Percentiles rank a stretch among this genome's conserved stretches.
Evolutionary conservation across 92 coral and sea anemone genomes (phyloP).

Genomic region (Palythoa grandis): DNA sequence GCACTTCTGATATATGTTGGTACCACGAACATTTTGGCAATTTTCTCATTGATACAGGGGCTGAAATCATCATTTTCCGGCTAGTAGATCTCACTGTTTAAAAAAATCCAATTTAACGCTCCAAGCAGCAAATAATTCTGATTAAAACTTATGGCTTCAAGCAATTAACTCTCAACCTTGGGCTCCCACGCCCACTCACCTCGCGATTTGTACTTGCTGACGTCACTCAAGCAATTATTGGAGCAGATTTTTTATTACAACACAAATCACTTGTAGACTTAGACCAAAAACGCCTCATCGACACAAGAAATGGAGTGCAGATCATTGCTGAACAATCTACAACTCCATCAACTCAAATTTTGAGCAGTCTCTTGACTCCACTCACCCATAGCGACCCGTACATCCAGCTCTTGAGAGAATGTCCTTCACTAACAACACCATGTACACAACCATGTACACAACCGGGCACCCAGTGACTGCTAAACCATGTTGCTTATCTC

Average conservation of each 20-base stretch:
- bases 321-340: constrained; percentile 15
- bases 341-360: not conserved
- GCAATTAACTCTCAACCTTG: constrained; percentile 7
- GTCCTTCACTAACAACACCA: no score
- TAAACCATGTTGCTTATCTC: constrained; percentile 31
- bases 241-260: constrained; percentile 53
- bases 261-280: constrained; percentile 46
- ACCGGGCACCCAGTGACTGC: constrained; percentile 48
- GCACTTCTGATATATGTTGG: constrained; percentile 46
- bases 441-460: no score
- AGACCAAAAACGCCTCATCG: constrained; percentile 4
- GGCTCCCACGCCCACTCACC: not conserved
- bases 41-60: constrained; percentile 60
- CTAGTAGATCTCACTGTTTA: constrained; percentile 44
- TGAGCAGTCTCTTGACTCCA: constrained; percentile 16
- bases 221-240: constrained; percentile 52
- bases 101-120: constrained; percentile 32
- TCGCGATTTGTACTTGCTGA: constrained; percentile 53
- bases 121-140: no score
- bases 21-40: constrained; percentile 47
- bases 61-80: constrained; percentile 58
- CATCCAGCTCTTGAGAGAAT: constrained; percentile 27
- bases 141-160: constrained; percentile 48
- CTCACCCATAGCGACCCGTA: constrained; percentile 9
- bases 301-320: constrained; percentile 32